Evolutionary conservation across 1,140 invertebrate species (phyloP), one percentile per base, ranked within the genome.

Genomic region (Ylistrum balloti): DNA sequence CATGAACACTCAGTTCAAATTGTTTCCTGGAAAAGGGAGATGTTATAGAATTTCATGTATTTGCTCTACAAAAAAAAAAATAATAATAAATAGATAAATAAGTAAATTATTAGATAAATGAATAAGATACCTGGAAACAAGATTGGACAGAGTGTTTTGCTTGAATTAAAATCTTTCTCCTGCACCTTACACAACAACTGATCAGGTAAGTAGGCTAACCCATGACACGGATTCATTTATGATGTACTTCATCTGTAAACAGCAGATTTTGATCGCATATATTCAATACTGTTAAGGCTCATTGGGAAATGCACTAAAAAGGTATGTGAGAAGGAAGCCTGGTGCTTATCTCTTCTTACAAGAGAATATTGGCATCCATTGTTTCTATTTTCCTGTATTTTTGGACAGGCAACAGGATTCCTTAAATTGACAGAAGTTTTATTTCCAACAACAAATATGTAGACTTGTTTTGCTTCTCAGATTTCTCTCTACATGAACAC

Each of bases 401-500:
- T 74, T 1, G 11, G 56, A 28, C 56, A n/a, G 56, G 56, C 9
- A 74, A 74, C 56, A 28, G 22, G 56, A 74, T 74, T 74, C 17
- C n/a, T 5, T n/a, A 17, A 74, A 74, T n/a, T 22, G 17, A 28
- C 28, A 2, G n/a, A 74, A 74, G 56, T 74, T 74, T 74, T 74
- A 74, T 74, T 74, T 74, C 56, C n/a, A 74, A 74, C 28, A 28
- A 74, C 56, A 74, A 74, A 74, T 74, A 74, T 74, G 22, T 74
- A 74, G 56, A 74, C 56, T 74, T 74, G 56, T 74, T 74, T 74
- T 74, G 56, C 56, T 74, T 74, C 56, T 74, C 56, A 74, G 35
- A 38, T 74, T 74, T n/a, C 5, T 74, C 13, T 20, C 28, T 74
- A 74, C n/a, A 74, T 74, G 56, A 28, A 74, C 56, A 74, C 28